These are phyloP conservation scores for Mythimna ferrago DNA, from an alignment of 2,888 invertebrate genomes.

Conservation along the genomic window DNA sequence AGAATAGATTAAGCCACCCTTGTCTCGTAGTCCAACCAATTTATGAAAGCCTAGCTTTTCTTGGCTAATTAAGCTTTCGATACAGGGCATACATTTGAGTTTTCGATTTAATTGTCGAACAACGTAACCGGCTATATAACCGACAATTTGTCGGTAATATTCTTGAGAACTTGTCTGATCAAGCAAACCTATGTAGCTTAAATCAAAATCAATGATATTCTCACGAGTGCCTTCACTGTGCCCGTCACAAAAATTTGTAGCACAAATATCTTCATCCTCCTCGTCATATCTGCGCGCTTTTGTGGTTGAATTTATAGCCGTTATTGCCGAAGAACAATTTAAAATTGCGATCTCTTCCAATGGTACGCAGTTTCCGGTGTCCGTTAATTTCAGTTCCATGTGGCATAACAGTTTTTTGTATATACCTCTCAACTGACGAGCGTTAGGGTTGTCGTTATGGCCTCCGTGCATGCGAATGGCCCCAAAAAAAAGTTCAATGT, in stretches of 20 bases:
- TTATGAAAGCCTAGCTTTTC: slow-evolving; percentile 7
- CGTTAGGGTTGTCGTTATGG: too few relatives aligned
- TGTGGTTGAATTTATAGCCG: slow-evolving; percentile 32
- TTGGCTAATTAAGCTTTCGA: slow-evolving; percentile 11
- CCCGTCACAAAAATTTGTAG: too few relatives aligned
- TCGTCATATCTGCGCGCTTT: slow-evolving; percentile 32
- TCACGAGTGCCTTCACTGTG: background rate
- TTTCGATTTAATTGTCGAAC: slow-evolving; percentile 16
- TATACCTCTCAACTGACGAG: too few relatives aligned
- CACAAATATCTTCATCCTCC: slow-evolving; percentile 21
- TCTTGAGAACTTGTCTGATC: slow-evolving; percentile 29
- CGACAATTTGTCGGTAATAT: slow-evolving; percentile 27
- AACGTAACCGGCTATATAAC: slow-evolving; percentile 43
- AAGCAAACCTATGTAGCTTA: slow-evolving; percentile 1
- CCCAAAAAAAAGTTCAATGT: too few relatives aligned
- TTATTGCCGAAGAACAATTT: too few relatives aligned
- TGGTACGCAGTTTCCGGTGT: too few relatives aligned
- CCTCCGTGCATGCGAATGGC: too few relatives aligned
- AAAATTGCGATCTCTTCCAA: too few relatives aligned
- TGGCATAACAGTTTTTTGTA: too few relatives aligned
- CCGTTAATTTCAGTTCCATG: too few relatives aligned
- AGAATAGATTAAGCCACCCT: slow-evolving; percentile 44
- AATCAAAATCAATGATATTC: background rate
- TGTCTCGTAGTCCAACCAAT: slow-evolving; percentile 22
- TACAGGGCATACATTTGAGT: slow-evolving; percentile 16